phyloP scores from a whole-genome alignment of 1,140 invertebrate genomes.

The Pachypsylla venusta region DNA sequence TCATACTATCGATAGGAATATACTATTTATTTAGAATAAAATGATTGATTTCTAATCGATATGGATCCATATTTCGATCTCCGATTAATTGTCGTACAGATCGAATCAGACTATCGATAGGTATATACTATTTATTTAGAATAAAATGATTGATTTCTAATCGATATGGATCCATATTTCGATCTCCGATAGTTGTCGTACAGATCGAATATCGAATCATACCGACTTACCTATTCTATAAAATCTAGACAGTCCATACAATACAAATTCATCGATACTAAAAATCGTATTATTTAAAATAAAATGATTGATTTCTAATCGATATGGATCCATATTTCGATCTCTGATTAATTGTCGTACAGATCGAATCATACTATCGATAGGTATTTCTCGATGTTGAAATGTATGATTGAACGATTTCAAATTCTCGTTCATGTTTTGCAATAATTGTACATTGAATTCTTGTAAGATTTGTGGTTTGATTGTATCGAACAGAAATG shows the following conservation, averaged over 20 bases:
- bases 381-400: not conserved
- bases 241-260: not conserved
- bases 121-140: not conserved
- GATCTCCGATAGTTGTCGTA: not conserved
- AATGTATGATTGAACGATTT: conserved; percentile 2
- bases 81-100: not conserved
- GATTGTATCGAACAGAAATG: not conserved
- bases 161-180: not conserved
- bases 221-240: not conserved
- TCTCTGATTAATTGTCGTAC: not conserved
- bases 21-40: no score
- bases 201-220: not conserved
- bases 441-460: not conserved
- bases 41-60: not conserved
- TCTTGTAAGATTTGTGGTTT: not conserved
- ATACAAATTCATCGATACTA: not conserved
- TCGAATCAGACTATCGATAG: not conserved
- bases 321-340: not conserved
- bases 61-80: not conserved
- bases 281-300: not conserved
- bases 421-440: not conserved
- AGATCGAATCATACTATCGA: not conserved
- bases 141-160: not conserved
- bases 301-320: not conserved
- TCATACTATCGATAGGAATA: not conserved